Base-by-base conservation (phyloP, 2,888 invertebrate species). In the Neocrepidodera transversa region DNA sequence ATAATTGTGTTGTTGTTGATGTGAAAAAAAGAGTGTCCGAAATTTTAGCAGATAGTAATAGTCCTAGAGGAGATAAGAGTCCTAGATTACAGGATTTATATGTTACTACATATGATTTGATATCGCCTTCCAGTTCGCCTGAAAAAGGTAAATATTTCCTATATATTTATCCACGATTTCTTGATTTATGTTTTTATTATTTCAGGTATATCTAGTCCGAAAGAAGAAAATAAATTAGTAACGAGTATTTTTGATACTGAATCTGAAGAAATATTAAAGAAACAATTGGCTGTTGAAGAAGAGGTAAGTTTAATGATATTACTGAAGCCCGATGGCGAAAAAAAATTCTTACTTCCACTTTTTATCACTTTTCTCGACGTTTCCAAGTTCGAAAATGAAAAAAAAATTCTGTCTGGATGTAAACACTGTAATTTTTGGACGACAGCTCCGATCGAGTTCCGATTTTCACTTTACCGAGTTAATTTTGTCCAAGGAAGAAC, bases 201-300 rank as follows among this genome's bases (percentile, higher is more conserved):
- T 49, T 2, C 40, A 60, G 60, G 54, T 6, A 55, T 58, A 7
- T 43, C 52, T 11, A 56, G 50, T 58, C 56, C 58, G 16, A 32
- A 35, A 28, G 54, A 58, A 20, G 62, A 52, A 18, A 36, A 55
- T n/a, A 59, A 55, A 18, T 62, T 63, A 13, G 57, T 67, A 59
- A 35, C 67, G 2, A 70, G 65, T 53, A 67, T 71, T 53, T 68
- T 80, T 58, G 80, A 79, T 42, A 81, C 78, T 66, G 86, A 87
- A 76, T 86, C 86, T 13, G 86, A 87, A 74, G 80, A 85, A 63
- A 80, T 87, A 43, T 80, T 85, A 42, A 82, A 83, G 60, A 85
- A 87, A 70, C 86, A 87, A 75, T 76, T 87, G 48, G 83, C 85
- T 71, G 85, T 86, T 36, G 87, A 87, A 73, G 83, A 85, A 75